These are phyloP conservation scores for Anguilla pacifica DNA, from an alignment of 2,797 vertebrate genomes.

Conservation along the genomic window DNA sequence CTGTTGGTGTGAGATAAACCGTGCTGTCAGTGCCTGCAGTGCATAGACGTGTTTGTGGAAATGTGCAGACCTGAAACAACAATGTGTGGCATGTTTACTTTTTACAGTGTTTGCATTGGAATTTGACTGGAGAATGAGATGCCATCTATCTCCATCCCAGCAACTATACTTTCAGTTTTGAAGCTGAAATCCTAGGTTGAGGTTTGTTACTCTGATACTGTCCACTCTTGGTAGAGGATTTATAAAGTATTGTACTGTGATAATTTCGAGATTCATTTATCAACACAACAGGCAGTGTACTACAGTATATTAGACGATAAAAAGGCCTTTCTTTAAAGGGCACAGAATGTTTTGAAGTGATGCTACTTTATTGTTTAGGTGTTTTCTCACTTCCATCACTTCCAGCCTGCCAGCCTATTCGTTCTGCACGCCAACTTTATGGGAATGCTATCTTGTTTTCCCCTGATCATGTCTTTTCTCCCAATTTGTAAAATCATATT, in stretches of 20 bases:
- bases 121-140: background rate
- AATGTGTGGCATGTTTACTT: background rate
- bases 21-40: background rate
- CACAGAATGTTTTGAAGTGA: background rate
- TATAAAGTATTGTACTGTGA: background rate
- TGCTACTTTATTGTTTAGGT: too few species aligned
- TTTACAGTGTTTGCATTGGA: background rate
- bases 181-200: background rate
- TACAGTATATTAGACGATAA: background rate
- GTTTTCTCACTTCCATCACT: too few species aligned
- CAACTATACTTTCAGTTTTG: background rate
- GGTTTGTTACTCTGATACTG: background rate
- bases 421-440: too few species aligned
- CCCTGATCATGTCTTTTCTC: too few species aligned
- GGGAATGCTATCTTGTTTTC: too few species aligned
- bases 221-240: background rate
- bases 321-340: background rate
- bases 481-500: too few species aligned
- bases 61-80: background rate
- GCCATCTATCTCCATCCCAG: background rate
- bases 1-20: too few species aligned
- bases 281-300: background rate
- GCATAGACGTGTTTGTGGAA: background rate
- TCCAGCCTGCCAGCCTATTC: too few species aligned
- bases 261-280: background rate